A percentile compares a stretch with the other conserved stretches of the same genome.
Conservation (phyloP, 92 coral and sea anemone species). For the Zoanthus sansibaricus region DNA sequence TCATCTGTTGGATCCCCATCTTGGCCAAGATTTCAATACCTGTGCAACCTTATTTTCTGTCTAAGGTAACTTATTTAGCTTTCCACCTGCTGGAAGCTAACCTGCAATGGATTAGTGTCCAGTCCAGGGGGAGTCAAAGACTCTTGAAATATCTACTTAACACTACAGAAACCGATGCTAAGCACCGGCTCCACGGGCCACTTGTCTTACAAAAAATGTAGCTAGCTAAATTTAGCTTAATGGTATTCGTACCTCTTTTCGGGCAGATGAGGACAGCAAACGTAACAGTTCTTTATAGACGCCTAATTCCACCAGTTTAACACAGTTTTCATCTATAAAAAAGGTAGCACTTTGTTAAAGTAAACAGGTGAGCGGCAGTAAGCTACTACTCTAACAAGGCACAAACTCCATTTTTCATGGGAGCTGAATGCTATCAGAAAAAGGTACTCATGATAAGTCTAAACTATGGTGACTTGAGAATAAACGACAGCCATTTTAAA, state of each 20-base stretch:
- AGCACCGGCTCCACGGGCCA: too few species aligned
- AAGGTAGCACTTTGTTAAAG: background rate
- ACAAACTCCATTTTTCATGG: background rate
- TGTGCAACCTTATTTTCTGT: too few species aligned
- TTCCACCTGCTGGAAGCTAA: too few species aligned
- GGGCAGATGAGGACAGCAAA: slow-evolving; percentile 54
- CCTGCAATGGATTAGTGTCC: too few species aligned
- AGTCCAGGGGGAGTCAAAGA: too few species aligned
- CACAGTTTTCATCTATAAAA: slow-evolving; percentile 84
- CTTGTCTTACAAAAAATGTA: too few species aligned
- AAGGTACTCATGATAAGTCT: too few species aligned
- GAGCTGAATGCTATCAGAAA: background rate
- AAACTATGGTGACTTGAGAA: too few species aligned
- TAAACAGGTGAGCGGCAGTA: background rate
- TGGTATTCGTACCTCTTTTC: slow-evolving; percentile 52
- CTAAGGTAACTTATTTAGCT: too few species aligned
- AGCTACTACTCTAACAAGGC: background rate
- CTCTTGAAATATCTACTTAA: background rate
- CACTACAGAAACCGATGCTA: background rate
- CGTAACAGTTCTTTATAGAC: slow-evolving; percentile 76
- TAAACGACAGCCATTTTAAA: too few species aligned
- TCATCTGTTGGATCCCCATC: too few species aligned
- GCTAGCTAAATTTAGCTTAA: background rate
- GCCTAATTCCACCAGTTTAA: slow-evolving; percentile 90
- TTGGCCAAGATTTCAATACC: too few species aligned